These are phyloP conservation scores for Hybos culiciformis DNA, from an alignment of 2,888 invertebrate genomes.

Conservation along the genomic window DNA sequence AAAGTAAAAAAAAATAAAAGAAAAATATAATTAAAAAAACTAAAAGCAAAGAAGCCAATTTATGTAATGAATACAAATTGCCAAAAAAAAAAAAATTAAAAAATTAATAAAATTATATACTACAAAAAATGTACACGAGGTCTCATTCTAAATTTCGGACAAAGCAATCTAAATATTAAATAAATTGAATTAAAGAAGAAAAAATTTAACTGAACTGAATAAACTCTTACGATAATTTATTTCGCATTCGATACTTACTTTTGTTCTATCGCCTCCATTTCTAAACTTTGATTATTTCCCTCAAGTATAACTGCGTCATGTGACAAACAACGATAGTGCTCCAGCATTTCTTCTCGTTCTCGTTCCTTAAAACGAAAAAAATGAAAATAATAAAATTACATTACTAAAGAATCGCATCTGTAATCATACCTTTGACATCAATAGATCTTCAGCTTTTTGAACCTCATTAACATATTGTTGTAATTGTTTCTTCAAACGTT, in stretches of 20 bases:
- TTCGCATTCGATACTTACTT: slow-evolving; percentile 40
- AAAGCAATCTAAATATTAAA: not conserved
- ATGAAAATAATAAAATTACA: not conserved
- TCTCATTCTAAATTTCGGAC: not conserved
- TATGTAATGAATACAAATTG: slow-evolving; percentile 36
- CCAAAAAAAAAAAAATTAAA: slow-evolving; percentile 5
- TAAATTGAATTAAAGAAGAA: not conserved
- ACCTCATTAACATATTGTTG: slow-evolving; percentile 74
- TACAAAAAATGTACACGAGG: not conserved
- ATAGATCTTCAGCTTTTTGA: slow-evolving; percentile 60
- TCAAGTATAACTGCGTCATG: slow-evolving; percentile 64
- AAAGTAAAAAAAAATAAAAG: slow-evolving; percentile 13
- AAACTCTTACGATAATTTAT: too few relatives aligned
- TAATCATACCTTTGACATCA: slow-evolving; percentile 46
- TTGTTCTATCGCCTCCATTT: slow-evolving; percentile 59
- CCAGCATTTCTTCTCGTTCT: slow-evolving; percentile 65
- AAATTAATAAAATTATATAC: not conserved
- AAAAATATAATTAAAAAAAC: slow-evolving; percentile 6
- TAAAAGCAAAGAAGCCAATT: slow-evolving; percentile 15
- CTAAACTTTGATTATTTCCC: slow-evolving; percentile 65
- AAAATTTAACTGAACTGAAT: too few relatives aligned
- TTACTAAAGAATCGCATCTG: not conserved
- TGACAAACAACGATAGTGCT: slow-evolving; percentile 63
- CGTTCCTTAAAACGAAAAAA: slow-evolving; percentile 44
- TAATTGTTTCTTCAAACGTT: slow-evolving; percentile 57